Evolutionary conservation across 2,888 invertebrate genomes (phyloP).

Genomic region (Patella ulyssiponensis): DNA sequence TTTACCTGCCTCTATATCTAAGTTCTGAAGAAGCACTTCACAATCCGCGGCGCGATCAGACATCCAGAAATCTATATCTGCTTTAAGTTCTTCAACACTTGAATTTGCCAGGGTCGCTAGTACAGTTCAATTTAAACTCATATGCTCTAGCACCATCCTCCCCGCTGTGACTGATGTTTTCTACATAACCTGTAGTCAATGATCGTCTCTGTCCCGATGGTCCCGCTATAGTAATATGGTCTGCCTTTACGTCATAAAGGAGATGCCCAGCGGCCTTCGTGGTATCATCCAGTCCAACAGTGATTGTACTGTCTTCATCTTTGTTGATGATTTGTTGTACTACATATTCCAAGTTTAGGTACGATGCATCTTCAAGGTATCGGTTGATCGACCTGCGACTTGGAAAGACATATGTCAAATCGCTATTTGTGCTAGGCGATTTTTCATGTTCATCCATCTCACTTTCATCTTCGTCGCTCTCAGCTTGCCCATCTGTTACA

Average conservation of each 20-base stretch:
- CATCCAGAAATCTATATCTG: background rate
- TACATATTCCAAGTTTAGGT: background rate
- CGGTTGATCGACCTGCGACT: background rate
- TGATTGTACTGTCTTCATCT: background rate
- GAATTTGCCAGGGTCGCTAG: background rate
- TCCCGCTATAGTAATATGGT: constrained; percentile 1
- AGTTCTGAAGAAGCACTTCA: background rate
- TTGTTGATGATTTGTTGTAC: background rate
- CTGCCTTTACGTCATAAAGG: background rate
- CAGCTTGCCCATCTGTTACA: background rate
- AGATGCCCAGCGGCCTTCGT: background rate
- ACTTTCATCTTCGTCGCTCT: background rate
- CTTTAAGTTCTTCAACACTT: background rate
- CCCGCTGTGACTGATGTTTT: background rate
- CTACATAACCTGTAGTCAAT: constrained; percentile 3
- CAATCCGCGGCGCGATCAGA: background rate
- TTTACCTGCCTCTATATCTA: background rate
- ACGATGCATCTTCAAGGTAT: background rate
- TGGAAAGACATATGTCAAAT: background rate
- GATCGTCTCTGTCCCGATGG: background rate
- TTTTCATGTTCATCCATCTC: background rate
- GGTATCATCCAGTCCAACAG: background rate
- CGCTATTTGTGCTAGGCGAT: background rate
- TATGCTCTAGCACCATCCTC: background rate
- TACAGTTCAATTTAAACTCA: background rate